Base-by-base conservation (phyloP, 1,140 invertebrate genomes). In the Acromyrmex charruanus region DNA sequence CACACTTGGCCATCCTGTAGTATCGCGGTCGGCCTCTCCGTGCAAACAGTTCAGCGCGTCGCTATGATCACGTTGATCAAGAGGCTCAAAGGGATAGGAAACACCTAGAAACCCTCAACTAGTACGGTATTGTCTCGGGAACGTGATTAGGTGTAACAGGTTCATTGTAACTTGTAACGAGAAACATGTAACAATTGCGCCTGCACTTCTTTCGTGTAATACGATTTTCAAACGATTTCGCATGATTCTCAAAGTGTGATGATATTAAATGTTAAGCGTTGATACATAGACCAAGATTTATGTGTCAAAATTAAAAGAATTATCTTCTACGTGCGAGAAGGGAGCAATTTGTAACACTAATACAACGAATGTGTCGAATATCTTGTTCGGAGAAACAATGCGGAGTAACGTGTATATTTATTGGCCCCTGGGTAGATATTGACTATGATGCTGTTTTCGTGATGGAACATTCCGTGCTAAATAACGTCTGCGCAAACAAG, bases 1-100 rank as follows among this genome's bases (percentile, higher is more conserved):
- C 72, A 63, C 65, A 82, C 86, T 58, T 53, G 68, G 21, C 82
- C 58, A 72, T 82, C 69, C 74, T 79, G 35, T 79, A 66, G 81
- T 66, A 85, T 85, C 81, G 80, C 58, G 86, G 65, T 90, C 71
- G 81, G 89, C 71, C 89, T 90, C 75, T 90, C 63, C 65, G 75
- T n/a, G 81, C 71, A 81, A 90, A 90, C 89, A 80, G 81, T 59
- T 84, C 74, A 87, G 65, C 89, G 71, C 89, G 86, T 91, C 84
- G 80, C 77, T 72, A 69, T 82, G 88, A 89, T 89, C 91, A 86
- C 85, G 85, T 87, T 89, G 90, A 92, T 90, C 86, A 89, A 90
- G 84, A 84, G 89, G 74, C 86, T 87, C 91, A 88, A 89, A 92
- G 84, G 89, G 86, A 85, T 44, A 63, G 61, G 66, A 66, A 77